Base-by-base conservation (phyloP, 2,113 vertebrate genomes). In the Rhodinocichla rosea region DNA sequence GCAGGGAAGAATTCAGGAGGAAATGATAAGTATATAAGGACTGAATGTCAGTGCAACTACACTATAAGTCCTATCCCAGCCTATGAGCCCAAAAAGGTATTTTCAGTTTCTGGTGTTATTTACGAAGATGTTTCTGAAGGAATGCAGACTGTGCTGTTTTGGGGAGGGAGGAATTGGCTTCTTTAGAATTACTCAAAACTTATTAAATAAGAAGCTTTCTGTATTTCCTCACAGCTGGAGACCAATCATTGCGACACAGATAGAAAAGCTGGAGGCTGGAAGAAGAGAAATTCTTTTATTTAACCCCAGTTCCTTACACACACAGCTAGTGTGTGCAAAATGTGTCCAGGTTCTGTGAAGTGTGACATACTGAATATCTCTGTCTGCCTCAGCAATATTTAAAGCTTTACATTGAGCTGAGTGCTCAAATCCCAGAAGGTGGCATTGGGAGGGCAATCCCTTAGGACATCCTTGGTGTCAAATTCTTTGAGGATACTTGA, bases 221-320 rank as follows among this genome's bases (percentile, higher is more conserved):
- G 40, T 50, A 60, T 91, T 94, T 94, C 40, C 59, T 92, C 73
- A 32, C 80, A 94, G 80, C 77, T 92, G 62, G 65, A 78, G n/a
- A 60, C 40, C 49, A 94, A 5, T 71, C 53, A 56, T 32, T 84
- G 70, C 11, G 4, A 82, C 30, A 68, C 56, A 53, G n/a, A 59
- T 77, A 74, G 80, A 92, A 95, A 84, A 92, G 32, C 53, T 64
- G 60, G 35, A 90, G 60, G 47, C 32, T 84, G 74, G 83, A 87
- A 91, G 81, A 87, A 91, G 47, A 83, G 2, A 60, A 91, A 89
- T 57, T 89, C 73, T 81, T 53, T 56, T 27, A 70, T 92, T 79
- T 92, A 52, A 70, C 65, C 49, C 0, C 0, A 62, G 47, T 55
- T 86, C 26, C 35, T 92, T 50, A n/a, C n/a, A 15, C 57, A 78